Evolutionary conservation across 2,797 vertebrate genomes (phyloP).

Genomic region (Margarornis squamiger): DNA sequence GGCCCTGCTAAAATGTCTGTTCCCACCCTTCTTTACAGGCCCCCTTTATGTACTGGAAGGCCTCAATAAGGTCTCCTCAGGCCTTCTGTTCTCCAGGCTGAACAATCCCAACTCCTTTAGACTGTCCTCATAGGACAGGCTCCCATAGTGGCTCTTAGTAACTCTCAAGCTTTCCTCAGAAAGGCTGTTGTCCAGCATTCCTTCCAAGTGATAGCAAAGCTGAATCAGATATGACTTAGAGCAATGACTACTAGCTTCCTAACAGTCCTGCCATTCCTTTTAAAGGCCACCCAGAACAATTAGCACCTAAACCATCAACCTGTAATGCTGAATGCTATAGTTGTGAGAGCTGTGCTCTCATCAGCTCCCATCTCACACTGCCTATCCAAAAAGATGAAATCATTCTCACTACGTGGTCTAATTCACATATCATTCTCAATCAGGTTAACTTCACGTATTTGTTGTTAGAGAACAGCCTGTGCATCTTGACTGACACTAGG

Average conservation of each 20-base stretch:
- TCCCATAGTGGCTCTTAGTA: not conserved
- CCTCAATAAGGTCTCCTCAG: not conserved
- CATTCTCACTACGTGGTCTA: not conserved
- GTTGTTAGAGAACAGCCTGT: not conserved
- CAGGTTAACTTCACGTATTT: not conserved
- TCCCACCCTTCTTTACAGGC: not conserved
- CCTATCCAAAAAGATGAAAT: not conserved
- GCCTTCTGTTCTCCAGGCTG: not conserved
- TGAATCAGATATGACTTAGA: constrained; percentile 24
- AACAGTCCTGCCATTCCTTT: constrained; percentile 16
- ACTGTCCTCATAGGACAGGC: not conserved
- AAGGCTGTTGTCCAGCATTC: constrained; percentile 18
- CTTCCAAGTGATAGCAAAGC: constrained; percentile 21
- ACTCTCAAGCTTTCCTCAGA: not conserved
- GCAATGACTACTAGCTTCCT: not conserved
- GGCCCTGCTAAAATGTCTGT: not conserved
- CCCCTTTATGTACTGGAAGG: not conserved
- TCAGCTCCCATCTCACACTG: not conserved
- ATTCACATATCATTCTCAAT: not conserved
- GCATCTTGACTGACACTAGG: not conserved
- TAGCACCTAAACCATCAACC: not conserved
- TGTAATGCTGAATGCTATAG: not conserved
- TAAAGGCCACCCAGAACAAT: constrained; percentile 17
- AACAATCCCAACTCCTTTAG: not conserved
- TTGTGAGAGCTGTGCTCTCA: accelerated